Evolutionary conservation across 1,140 invertebrate species (phyloP).

Genomic region (Microplitis demolitor): DNA sequence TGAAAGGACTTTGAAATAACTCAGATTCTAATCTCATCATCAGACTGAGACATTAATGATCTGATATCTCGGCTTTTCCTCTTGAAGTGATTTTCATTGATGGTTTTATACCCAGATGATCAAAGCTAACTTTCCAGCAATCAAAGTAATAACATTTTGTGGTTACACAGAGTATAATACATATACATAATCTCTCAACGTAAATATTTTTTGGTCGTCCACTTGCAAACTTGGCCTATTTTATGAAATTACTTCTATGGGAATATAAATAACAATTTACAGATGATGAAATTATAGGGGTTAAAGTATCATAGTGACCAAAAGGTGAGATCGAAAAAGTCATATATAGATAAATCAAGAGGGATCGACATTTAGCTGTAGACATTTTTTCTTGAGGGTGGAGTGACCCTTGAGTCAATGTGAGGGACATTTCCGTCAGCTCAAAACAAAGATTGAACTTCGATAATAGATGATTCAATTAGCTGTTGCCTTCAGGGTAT

Average conservation of each 20-base stretch:
- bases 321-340: conserved; percentile 9
- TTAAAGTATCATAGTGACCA: neutral
- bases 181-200: too few species aligned
- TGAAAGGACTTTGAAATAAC: conserved; percentile 18
- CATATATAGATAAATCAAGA: conserved; percentile 47
- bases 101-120: conserved; percentile 2
- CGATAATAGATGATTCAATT: conserved; percentile 19
- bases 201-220: too few species aligned
- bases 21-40: conserved; percentile 15
- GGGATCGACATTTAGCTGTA: conserved; percentile 3
- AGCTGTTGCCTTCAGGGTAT: neutral
- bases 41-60: conserved; percentile 5
- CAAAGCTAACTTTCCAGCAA: neutral
- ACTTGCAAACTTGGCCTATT: too few species aligned
- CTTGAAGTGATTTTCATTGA: neutral
- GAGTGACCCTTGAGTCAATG: neutral
- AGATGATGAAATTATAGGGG: too few species aligned
- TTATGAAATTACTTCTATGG: too few species aligned
- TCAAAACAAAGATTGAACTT: conserved; percentile 20
- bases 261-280: too few species aligned
- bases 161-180: neutral
- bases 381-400: neutral
- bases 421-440: neutral
- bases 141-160: neutral
- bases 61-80: neutral